phyloP scores from a whole-genome alignment of 2,113 vertebrate species.

The Ailuropoda melanoleuca region DNA sequence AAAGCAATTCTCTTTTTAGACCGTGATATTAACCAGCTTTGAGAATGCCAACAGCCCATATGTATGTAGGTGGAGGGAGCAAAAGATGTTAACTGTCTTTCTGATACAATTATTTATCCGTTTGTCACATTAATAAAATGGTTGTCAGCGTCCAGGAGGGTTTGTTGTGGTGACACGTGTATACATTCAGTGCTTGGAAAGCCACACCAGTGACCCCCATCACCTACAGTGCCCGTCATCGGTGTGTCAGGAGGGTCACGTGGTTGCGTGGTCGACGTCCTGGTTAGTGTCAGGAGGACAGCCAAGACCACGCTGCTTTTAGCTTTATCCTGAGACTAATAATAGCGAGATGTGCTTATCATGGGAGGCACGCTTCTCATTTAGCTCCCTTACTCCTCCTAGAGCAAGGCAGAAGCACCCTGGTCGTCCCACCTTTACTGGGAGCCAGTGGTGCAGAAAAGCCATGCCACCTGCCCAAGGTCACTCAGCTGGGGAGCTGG shows the following conservation, averaged over 20 bases:
- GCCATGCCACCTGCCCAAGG: rapidly evolving
- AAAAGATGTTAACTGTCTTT: not conserved
- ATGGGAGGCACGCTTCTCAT: not conserved
- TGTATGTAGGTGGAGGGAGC: not conserved
- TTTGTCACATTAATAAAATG: not conserved
- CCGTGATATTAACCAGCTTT: not conserved
- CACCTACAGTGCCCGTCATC: not conserved
- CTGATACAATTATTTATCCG: not conserved
- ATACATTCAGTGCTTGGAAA: not conserved
- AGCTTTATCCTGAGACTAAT: not conserved
- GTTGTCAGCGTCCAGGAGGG: not conserved
- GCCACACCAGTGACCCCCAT: not conserved
- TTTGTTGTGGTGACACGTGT: not conserved
- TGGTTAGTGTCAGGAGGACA: not conserved
- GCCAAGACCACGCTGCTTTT: not conserved
- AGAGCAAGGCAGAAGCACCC: not conserved
- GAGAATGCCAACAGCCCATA: not conserved
- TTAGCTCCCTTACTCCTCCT: not conserved
- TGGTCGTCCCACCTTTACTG: not conserved
- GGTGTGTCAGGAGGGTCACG: not conserved
- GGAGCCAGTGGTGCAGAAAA: not conserved
- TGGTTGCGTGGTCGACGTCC: not conserved
- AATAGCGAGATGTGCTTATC: not conserved
- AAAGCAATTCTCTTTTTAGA: not conserved
- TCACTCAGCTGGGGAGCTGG: not conserved